Evolutionary conservation across 2,797 vertebrate species (phyloP), one percentile per base, ranked within the genome.

Genomic region (Lates japonicus): DNA sequence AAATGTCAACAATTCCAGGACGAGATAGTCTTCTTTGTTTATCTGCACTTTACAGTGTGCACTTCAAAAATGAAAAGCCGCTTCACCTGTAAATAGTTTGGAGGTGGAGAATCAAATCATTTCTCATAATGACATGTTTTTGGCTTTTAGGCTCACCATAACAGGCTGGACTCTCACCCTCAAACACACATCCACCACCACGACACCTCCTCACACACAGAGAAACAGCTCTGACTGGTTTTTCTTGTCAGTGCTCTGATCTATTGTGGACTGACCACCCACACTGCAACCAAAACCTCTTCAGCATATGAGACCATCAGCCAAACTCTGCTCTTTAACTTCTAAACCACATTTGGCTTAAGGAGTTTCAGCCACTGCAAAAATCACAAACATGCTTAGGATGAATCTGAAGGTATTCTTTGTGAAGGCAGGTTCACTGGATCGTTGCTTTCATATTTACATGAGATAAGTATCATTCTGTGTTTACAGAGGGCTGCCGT

Each of bases 211-310:
- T 54, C 67, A 25, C 83, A 48, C 86, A 86, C 80, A 74, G 64
- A 76, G 48, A 68, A 59, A 80, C 77, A 71, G 70, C 55, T 80
- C n/a, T 19, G 13, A 65, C 72, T 78, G 74, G 13, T 86, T 90
- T 86, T 84, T 74, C 82, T 80, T 74, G 78, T 85, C 82, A 80
- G 72, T 16, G 54, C 76, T 86, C 60, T 77, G 83, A 85, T 90
- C 76, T 80, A 39, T 67, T 83, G 77, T 22, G 58, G 81, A 82
- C 78, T 86, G 92, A 87, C 91, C 93, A 92, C 93, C 91, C 92
- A 92, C 81, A 57, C 29, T 67, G 91, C 77, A 48, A 68, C 59
- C 55, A 44, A 66, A 85, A 73, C 76, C 60, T 74, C 74, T 71
- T 52, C 33, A 13, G 39, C 82, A 81, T 80, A 70, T 85, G 84